Conservation (phyloP, 1,140 invertebrate genomes). For the Anthonomus grandis region DNA sequence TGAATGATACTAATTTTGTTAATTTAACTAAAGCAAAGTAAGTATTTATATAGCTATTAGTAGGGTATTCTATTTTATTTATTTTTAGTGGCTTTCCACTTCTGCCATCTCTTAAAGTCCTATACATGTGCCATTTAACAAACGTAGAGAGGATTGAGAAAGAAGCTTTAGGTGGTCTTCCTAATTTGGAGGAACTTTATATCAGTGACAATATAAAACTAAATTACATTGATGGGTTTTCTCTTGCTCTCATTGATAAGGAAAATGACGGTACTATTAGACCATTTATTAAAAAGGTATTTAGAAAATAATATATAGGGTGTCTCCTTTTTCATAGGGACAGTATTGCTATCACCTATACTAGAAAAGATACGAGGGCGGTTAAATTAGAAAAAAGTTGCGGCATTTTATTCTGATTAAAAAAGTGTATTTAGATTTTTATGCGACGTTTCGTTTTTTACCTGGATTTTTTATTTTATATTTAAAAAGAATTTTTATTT, state of each 20-base stretch:
- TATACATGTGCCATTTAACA: conserved; percentile 64
- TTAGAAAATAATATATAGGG: no score
- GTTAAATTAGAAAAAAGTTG: no score
- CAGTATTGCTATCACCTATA: no score
- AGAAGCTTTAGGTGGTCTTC: conserved; percentile 53
- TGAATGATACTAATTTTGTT: conserved; percentile 67
- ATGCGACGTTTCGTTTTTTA: no score
- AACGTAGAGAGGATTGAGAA: conserved; percentile 55
- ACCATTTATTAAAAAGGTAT: conserved; percentile 60
- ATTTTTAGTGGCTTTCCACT: conserved; percentile 58
- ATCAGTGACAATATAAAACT: conserved; percentile 60
- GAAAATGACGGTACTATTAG: conserved; percentile 53
- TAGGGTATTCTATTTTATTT: no score
- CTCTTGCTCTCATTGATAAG: conserved; percentile 50
- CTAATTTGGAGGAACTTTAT: conserved; percentile 52
- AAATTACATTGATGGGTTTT: conserved; percentile 53
- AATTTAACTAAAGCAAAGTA: conserved; percentile 50
- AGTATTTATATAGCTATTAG: conserved; percentile 12
- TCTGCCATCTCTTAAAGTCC: conserved; percentile 56
- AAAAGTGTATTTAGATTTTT: no score
- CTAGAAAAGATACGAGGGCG: no score
- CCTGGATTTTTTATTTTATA: no score
- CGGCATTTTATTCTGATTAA: no score
- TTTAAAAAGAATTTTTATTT: no score
- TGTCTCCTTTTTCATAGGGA: no score